phyloP scores from a whole-genome alignment of 2,113 vertebrate species.

The Callipepla californica region DNA sequence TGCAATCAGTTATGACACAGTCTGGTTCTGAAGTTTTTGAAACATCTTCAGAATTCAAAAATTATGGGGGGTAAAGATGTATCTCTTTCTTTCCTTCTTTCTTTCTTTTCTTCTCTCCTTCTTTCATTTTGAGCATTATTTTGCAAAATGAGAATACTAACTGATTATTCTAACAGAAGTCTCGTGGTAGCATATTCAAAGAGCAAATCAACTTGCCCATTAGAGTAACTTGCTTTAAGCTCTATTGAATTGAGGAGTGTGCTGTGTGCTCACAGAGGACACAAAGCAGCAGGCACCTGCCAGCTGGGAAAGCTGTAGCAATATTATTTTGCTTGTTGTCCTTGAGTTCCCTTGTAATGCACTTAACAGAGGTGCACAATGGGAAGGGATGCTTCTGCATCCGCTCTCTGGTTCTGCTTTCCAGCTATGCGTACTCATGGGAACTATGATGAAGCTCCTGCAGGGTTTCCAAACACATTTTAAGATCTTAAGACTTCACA shows the following conservation, averaged over 20 bases:
- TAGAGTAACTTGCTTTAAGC: background rate
- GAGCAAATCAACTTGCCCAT: background rate
- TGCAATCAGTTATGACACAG: background rate
- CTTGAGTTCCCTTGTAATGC: background rate
- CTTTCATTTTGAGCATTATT: background rate
- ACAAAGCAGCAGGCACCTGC: background rate
- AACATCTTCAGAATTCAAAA: background rate
- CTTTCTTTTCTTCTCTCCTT: background rate
- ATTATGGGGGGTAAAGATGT: background rate
- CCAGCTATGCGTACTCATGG: fast-evolving
- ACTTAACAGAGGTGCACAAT: background rate
- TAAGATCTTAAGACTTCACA: background rate
- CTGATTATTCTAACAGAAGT: background rate
- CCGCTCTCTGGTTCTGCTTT: background rate
- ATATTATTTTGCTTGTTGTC: background rate
- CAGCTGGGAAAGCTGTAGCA: background rate
- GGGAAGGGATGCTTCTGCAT: background rate
- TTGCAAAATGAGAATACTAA: background rate
- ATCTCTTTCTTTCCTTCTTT: background rate
- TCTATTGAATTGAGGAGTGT: background rate
- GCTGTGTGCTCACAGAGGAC: fast-evolving
- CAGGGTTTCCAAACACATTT: background rate
- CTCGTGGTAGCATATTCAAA: background rate
- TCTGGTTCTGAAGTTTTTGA: background rate
- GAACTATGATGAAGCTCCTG: background rate